These are phyloP conservation scores for Anticlea derivata DNA, from an alignment of 2,888 invertebrate species.

Conservation along the genomic window DNA sequence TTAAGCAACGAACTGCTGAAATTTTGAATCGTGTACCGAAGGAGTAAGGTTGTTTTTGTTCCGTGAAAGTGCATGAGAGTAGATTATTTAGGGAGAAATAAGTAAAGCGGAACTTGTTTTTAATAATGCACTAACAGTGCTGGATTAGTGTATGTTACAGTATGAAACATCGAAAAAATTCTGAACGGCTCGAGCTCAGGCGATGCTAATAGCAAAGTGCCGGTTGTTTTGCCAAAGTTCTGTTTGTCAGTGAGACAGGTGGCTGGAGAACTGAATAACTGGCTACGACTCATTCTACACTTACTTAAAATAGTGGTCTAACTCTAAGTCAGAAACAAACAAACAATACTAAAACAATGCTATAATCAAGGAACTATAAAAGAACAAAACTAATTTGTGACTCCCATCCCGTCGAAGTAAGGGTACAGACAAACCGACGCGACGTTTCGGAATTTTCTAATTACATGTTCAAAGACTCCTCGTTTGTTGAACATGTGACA, in stretches of 20 bases:
- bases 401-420: conserved; percentile 54
- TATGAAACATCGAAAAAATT: too few relatives aligned
- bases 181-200: too few relatives aligned
- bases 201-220: too few relatives aligned
- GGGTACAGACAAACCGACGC: conserved; percentile 65
- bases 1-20: conserved; percentile 27
- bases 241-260: too few relatives aligned
- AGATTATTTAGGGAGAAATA: conserved; percentile 5
- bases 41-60: conserved; percentile 24
- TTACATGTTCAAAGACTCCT: conserved; percentile 83
- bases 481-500: conserved; percentile 80
- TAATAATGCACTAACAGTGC: too few relatives aligned
- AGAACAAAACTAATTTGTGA: conserved; percentile 76
- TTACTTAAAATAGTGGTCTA: too few relatives aligned
- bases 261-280: too few relatives aligned
- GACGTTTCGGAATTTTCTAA: conserved; percentile 82
- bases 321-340: background rate
- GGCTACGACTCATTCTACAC: too few relatives aligned
- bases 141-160: too few relatives aligned
- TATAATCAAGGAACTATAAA: conserved; percentile 32
- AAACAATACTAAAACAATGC: background rate
- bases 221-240: too few relatives aligned
- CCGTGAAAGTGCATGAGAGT: conserved; percentile 22
- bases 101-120: background rate
- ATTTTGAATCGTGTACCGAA: background rate